These are phyloP conservation scores for Ornithoptera priamus DNA, from an alignment of 2,888 invertebrate genomes.

Conservation along the genomic window DNA sequence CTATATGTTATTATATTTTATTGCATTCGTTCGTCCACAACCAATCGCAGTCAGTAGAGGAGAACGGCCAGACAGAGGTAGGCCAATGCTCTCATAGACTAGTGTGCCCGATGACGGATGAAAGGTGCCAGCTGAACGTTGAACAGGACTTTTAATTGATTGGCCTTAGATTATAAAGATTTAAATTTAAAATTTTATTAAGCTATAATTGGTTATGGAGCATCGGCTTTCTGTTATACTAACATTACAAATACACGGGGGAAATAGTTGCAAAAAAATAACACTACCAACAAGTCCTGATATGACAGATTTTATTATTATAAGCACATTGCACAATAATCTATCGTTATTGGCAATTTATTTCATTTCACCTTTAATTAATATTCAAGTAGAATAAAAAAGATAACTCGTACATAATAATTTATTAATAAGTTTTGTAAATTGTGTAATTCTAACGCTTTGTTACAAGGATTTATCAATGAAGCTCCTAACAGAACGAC, in stretches of 20 bases:
- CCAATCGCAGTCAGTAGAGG: slow-evolving; percentile 80
- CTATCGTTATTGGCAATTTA: slow-evolving; percentile 19
- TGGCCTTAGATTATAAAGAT: slow-evolving; percentile 12
- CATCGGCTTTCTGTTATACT: slow-evolving; percentile 21
- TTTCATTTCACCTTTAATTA: background rate
- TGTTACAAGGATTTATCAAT: slow-evolving; percentile 53
- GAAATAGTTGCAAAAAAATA: background rate
- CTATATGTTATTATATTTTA: slow-evolving; percentile 79
- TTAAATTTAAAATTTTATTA: slow-evolving; percentile 15
- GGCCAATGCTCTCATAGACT: slow-evolving; percentile 66
- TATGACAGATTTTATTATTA: slow-evolving; percentile 7
- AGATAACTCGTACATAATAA: background rate
- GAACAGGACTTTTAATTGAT: slow-evolving; percentile 33
- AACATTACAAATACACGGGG: background rate
- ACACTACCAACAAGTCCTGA: slow-evolving; percentile 13
- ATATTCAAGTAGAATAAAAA: background rate
- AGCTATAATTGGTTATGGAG: slow-evolving; percentile 23
- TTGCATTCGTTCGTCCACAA: slow-evolving; percentile 80
- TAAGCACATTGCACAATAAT: slow-evolving; percentile 15
- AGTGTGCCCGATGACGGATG: slow-evolving; percentile 48
- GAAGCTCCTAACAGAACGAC: slow-evolving; percentile 58
- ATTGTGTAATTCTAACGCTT: slow-evolving; percentile 66
- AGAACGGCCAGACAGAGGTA: slow-evolving; percentile 79
- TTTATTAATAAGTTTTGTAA: slow-evolving; percentile 4
- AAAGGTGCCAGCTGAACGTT: slow-evolving; percentile 45